phyloP scores from a whole-genome alignment of 2,113 vertebrate genomes.

The Prochilodus magdalenae region DNA sequence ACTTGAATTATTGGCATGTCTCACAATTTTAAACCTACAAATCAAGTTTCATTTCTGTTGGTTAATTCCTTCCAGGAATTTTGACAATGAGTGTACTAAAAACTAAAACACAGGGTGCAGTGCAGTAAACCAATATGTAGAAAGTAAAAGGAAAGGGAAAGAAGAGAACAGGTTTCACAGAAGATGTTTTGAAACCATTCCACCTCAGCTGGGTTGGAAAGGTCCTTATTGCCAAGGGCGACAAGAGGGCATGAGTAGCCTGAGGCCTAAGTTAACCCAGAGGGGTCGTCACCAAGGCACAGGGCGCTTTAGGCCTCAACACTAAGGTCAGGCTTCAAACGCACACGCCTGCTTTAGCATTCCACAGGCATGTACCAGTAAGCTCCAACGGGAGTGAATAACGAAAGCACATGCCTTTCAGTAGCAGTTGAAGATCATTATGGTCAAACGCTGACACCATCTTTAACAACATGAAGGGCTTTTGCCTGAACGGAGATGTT shows the following conservation, averaged over 20 bases:
- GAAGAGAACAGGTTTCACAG: neutral
- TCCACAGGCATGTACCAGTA: conserved; percentile 77
- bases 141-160: neutral
- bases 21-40: too few species aligned
- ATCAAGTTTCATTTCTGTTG: too few species aligned
- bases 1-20: too few species aligned
- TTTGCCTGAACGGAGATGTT: too few species aligned
- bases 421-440: conserved; percentile 70
- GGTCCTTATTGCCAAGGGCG: conserved; percentile 37
- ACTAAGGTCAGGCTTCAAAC: conserved; percentile 70
- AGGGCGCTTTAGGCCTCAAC: conserved; percentile 55
- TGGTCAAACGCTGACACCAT: conserved; percentile 15
- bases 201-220: conserved; percentile 21
- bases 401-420: conserved; percentile 73
- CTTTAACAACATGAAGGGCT: neutral
- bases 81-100: too few species aligned
- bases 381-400: conserved; percentile 76
- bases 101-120: neutral
- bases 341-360: conserved; percentile 65
- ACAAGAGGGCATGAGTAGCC: conserved; percentile 27
- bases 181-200: neutral
- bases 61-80: too few species aligned
- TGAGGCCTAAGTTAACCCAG: conserved; percentile 62
- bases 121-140: neutral
- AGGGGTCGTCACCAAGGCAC: conserved; percentile 68